Percentiles rank a stretch among this genome's conserved stretches.
Conservation (phyloP, 2,797 vertebrate genomes). For the Moxostoma hubbsi region DNA sequence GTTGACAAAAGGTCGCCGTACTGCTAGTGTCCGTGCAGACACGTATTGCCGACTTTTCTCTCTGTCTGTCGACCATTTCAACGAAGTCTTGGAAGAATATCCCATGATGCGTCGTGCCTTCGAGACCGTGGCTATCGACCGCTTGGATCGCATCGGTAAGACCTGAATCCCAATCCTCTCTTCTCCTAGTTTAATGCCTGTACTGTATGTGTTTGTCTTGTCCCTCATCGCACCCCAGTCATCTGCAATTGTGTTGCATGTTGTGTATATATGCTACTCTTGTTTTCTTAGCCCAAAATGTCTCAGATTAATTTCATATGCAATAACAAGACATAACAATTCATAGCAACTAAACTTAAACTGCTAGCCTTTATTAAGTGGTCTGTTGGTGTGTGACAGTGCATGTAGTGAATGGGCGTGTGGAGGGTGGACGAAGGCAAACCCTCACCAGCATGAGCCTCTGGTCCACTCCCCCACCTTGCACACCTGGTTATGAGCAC, state of each 20-base stretch:
- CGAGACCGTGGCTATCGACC: conserved; percentile 94
- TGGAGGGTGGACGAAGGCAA: conserved; percentile 79
- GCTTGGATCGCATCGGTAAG: conserved; percentile 97
- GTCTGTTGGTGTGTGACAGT: conserved; percentile 69
- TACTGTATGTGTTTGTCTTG: conserved; percentile 69
- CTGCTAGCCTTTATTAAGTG: conserved; percentile 55
- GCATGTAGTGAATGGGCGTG: conserved; percentile 79
- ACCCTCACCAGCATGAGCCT: conserved; percentile 84
- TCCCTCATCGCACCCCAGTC: conserved; percentile 72
- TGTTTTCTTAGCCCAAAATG: conserved; percentile 38
- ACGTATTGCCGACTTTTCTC: conserved; percentile 98
- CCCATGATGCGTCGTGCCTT: conserved; percentile 99
- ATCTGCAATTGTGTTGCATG: conserved; percentile 82
- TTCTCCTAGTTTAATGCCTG: conserved; percentile 65
- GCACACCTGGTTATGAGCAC: conserved; percentile 86
- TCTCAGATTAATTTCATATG: conserved; percentile 27
- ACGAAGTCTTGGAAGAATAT: conserved; percentile 97
- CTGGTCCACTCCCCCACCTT: conserved; percentile 79
- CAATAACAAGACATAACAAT: neutral
- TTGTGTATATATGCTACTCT: conserved; percentile 67
- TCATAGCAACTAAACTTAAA: conserved; percentile 21
- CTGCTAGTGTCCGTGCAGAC: conserved; percentile 95
- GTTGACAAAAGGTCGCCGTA: conserved; percentile 94
- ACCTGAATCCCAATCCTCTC: conserved; percentile 11
- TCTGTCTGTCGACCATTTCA: conserved; percentile 98